Evolutionary conservation across 2,797 vertebrate species (phyloP).

Genomic region (Esox masquinongy): DNA sequence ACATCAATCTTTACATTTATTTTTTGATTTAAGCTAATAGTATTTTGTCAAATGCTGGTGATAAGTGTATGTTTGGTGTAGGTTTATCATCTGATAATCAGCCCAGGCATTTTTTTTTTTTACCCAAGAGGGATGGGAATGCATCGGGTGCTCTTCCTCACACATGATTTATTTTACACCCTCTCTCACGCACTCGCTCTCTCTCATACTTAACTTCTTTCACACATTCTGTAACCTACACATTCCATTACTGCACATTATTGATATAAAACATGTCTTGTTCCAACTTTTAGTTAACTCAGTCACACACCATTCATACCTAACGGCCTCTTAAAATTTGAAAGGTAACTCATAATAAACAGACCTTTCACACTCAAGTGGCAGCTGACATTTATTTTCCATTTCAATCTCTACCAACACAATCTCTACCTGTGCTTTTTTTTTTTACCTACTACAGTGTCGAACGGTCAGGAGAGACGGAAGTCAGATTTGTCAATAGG

Average conservation of each 20-base stretch:
- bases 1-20: too few relatives aligned
- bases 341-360: neutral
- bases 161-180: too few relatives aligned
- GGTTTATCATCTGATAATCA: too few relatives aligned
- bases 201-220: too few relatives aligned
- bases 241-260: neutral
- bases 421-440: neutral
- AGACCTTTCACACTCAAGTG: neutral
- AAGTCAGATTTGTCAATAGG: constrained; percentile 82
- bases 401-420: neutral
- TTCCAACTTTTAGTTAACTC: neutral
- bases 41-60: too few relatives aligned
- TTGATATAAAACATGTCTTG: neutral
- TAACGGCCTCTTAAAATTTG: neutral
- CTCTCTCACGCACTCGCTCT: too few relatives aligned
- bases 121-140: too few relatives aligned
- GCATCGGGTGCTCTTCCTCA: too few relatives aligned
- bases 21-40: too few relatives aligned
- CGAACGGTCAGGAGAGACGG: constrained; percentile 83
- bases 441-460: constrained; percentile 60
- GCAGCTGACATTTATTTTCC: neutral
- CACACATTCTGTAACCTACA: neutral
- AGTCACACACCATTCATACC: neutral
- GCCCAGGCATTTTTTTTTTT: too few relatives aligned
- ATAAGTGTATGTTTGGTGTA: too few relatives aligned